A percentile compares a stretch with the other conserved stretches of the same genome.
These are phyloP conservation scores for Anguilla rostrata DNA, from an alignment of 2,113 vertebrate species.

Conservation along the genomic window DNA sequence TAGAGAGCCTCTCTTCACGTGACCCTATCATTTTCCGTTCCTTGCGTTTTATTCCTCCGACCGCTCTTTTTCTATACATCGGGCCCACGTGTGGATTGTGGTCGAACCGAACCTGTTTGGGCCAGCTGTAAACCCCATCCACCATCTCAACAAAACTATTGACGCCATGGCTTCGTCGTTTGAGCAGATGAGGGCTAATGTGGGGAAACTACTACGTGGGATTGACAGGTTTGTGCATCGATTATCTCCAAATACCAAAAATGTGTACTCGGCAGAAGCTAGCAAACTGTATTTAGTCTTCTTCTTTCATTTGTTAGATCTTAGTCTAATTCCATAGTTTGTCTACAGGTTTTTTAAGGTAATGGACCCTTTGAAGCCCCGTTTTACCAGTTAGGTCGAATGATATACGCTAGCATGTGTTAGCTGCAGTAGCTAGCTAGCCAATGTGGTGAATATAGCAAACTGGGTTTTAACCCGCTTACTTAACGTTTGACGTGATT, in stretches of 20 bases:
- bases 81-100: conserved; percentile 52
- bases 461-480: too few relatives aligned
- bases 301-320: neutral
- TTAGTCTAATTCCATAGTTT: neutral
- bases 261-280: neutral
- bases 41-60: conserved; percentile 33
- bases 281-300: neutral
- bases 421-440: too few relatives aligned
- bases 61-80: neutral
- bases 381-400: too few relatives aligned
- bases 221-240: conserved; percentile 80
- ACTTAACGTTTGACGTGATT: too few relatives aligned
- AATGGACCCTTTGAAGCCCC: too few relatives aligned
- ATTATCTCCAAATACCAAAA: neutral
- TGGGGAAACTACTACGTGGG: conserved; percentile 83
- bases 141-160: rapidly evolving
- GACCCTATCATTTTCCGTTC: conserved; percentile 42
- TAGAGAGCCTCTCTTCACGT: conserved; percentile 27
- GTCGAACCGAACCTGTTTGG: neutral
- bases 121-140: neutral
- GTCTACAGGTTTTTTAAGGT: too few relatives aligned
- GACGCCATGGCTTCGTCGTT: conserved; percentile 76
- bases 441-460: too few relatives aligned
- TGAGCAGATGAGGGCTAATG: conserved; percentile 90
- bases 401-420: too few relatives aligned